Percentiles rank a stretch among this genome's conserved stretches.
These are phyloP conservation scores for Lasioglossum morio DNA, from an alignment of 2,888 invertebrate species.

Conservation along the genomic window DNA sequence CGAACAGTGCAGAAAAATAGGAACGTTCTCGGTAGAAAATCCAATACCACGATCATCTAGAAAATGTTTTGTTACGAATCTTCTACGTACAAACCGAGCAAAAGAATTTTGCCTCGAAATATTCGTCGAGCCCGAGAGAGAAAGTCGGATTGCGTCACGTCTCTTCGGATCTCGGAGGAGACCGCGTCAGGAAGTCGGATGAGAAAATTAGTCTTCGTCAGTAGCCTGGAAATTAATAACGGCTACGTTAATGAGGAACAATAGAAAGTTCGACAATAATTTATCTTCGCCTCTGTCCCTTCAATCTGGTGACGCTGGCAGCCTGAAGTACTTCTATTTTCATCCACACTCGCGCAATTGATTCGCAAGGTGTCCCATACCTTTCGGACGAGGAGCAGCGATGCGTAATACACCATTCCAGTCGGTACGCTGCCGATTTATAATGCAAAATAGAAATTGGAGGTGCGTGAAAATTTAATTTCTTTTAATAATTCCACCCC, in stretches of 20 bases:
- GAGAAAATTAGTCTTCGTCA: constrained; percentile 9
- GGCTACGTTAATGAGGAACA: background rate
- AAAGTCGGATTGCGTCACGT: constrained; percentile 8
- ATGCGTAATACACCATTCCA: background rate
- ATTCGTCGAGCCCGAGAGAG: background rate
- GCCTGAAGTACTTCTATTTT: constrained; percentile 1
- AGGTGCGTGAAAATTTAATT: too few relatives aligned
- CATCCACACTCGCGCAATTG: constrained; percentile 1
- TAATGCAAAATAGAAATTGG: background rate
- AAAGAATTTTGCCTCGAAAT: background rate
- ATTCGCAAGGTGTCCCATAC: background rate
- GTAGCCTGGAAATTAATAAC: background rate
- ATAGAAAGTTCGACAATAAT: constrained; percentile 9
- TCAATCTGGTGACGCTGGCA: background rate
- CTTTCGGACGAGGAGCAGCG: background rate
- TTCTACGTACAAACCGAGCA: background rate
- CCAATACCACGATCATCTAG: background rate
- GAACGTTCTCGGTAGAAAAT: background rate
- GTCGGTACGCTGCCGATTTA: background rate
- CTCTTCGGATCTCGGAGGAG: background rate
- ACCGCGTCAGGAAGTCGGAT: background rate
- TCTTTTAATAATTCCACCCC: too few relatives aligned
- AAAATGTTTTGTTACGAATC: constrained; percentile 4
- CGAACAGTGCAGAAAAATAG: background rate
- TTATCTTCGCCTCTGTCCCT: background rate